Evolutionary conservation across 1,140 invertebrate species (phyloP).

Genomic region (Hycleus cichorii): DNA sequence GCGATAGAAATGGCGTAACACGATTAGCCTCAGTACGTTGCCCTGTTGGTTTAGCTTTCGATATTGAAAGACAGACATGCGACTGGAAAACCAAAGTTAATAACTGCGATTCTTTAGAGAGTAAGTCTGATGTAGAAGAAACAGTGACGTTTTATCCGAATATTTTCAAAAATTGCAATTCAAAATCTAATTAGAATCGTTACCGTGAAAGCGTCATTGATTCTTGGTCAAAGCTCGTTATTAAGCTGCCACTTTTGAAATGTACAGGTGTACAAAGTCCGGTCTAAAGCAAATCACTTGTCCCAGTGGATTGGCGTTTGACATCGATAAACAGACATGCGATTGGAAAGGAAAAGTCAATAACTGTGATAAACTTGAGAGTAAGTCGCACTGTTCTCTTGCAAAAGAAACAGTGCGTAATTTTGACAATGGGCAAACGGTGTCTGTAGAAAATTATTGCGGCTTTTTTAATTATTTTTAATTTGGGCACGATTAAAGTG

Average conservation of each 20-base stretch:
- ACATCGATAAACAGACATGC: constrained; percentile 94
- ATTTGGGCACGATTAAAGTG: no score
- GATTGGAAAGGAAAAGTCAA: constrained; percentile 95
- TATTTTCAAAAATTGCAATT: not conserved
- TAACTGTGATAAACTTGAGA: constrained; percentile 92
- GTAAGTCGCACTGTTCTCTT: constrained; percentile 60
- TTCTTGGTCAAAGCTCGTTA: constrained; percentile 36
- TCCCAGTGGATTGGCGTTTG: constrained; percentile 89
- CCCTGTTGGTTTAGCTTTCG: constrained; percentile 85
- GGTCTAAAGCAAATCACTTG: constrained; percentile 91
- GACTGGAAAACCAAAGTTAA: constrained; percentile 94
- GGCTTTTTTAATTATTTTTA: no score
- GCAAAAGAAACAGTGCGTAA: constrained; percentile 16
- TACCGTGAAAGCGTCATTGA: constrained; percentile 30
- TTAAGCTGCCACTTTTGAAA: constrained; percentile 29
- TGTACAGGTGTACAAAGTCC: constrained; percentile 78
- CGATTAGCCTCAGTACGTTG: constrained; percentile 81
- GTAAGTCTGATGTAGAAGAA: constrained; percentile 61
- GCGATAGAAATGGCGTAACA: constrained; percentile 73
- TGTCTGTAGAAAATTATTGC: constrained; percentile 11
- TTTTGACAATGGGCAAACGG: constrained; percentile 21
- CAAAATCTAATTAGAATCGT: not conserved
- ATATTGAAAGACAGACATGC: constrained; percentile 90
- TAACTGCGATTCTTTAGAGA: constrained; percentile 87
- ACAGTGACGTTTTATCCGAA: constrained; percentile 27